Conservation (phyloP, 2,113 vertebrate species). For the Fulmarus glacialis region DNA sequence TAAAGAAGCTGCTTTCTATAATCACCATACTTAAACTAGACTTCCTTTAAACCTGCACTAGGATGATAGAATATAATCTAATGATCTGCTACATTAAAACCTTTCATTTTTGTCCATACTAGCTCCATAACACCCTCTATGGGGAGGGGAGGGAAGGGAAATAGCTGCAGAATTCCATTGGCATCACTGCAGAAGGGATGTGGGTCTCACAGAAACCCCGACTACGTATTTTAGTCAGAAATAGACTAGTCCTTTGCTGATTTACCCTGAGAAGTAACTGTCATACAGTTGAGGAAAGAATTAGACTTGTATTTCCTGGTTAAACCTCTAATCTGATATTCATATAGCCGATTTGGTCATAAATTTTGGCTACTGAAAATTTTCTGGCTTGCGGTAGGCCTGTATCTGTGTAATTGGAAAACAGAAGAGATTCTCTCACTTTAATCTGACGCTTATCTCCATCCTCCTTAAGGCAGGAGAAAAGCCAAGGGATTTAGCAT, state of each 20-base stretch:
- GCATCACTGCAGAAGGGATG: background rate
- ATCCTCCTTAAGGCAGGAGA: conserved; percentile 52
- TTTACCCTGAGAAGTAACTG: background rate
- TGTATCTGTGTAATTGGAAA: conserved; percentile 44
- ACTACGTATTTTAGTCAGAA: background rate
- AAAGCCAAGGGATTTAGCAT: conserved; percentile 41
- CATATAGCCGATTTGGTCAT: background rate
- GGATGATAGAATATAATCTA: background rate
- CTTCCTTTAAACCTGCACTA: conserved; percentile 22
- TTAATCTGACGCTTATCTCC: conserved; percentile 53
- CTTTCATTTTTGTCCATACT: background rate
- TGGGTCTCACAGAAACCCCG: background rate
- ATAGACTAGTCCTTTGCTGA: background rate
- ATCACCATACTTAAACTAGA: background rate
- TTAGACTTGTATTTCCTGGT: conserved; percentile 4
- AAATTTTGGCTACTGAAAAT: conserved; percentile 50
- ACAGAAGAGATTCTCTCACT: conserved; percentile 39
- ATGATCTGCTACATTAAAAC: background rate
- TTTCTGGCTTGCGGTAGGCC: background rate
- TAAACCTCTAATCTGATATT: conserved; percentile 43
- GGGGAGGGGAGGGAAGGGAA: background rate
- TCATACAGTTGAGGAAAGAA: background rate
- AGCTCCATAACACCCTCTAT: background rate
- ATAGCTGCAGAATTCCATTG: background rate
- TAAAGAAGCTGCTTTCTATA: background rate